Evolutionary conservation across 2,113 vertebrate genomes (phyloP).

Genomic region (Chaetorhynchus papuensis): DNA sequence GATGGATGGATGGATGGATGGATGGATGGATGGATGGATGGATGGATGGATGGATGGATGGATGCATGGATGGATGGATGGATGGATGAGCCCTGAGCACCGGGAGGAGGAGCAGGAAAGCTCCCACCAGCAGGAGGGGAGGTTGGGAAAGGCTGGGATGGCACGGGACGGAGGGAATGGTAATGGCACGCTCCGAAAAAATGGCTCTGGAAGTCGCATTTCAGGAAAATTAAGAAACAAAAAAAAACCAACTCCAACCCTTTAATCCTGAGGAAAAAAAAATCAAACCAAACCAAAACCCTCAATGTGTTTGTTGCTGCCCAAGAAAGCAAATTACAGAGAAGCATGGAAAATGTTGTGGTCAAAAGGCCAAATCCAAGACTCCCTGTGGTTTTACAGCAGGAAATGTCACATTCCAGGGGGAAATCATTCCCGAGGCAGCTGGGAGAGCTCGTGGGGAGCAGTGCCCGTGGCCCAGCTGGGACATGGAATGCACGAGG

Average conservation of each 20-base stretch:
- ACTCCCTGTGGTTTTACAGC: neutral
- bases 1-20: neutral
- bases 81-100: neutral
- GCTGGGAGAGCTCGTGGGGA: neutral
- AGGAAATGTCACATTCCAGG: fast-evolving
- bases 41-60: neutral
- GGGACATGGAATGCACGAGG: fast-evolving
- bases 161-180: fast-evolving
- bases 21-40: neutral
- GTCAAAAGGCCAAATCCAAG: neutral
- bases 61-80: neutral
- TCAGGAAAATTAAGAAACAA: neutral
- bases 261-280: neutral
- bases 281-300: too few relatives aligned
- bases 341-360: neutral
- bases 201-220: neutral
- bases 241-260: fast-evolving
- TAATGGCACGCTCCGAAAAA: neutral
- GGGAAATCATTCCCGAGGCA: neutral
- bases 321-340: neutral
- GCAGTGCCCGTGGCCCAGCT: neutral
- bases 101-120: neutral
- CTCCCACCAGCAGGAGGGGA: neutral
- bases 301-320: fast-evolving
- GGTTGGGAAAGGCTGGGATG: neutral